These are phyloP conservation scores for Drosophila barbarae DNA, from an alignment of 2,888 invertebrate species.

Conservation along the genomic window DNA sequence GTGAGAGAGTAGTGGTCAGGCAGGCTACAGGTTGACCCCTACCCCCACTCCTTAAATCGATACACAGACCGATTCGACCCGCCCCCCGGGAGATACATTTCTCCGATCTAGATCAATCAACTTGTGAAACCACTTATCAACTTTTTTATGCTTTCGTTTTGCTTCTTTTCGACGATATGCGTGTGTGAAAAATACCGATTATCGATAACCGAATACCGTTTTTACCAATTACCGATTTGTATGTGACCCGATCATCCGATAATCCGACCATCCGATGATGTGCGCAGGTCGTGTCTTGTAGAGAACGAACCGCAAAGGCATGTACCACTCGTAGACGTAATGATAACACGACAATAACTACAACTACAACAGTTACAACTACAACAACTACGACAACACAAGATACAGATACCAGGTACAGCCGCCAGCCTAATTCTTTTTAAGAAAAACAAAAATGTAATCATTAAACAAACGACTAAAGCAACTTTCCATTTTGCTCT, in stretches of 20 bases:
- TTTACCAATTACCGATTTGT: slow-evolving; percentile 30
- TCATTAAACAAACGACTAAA: slow-evolving; percentile 50
- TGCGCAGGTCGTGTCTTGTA: slow-evolving; percentile 78
- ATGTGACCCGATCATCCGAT: slow-evolving; percentile 28
- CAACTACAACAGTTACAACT: slow-evolving; percentile 46
- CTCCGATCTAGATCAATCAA: slow-evolving; percentile 12
- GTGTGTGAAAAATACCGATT: slow-evolving; percentile 32
- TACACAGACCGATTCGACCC: background rate
- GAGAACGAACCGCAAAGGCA: slow-evolving; percentile 76
- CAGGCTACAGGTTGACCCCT: slow-evolving; percentile 18
- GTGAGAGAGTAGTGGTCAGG: slow-evolving; percentile 33
- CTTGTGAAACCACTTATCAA: slow-evolving; percentile 31
- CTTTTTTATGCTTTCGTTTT: slow-evolving; percentile 45
- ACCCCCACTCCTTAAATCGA: background rate
- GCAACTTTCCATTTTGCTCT: slow-evolving; percentile 69
- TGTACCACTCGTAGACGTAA: slow-evolving; percentile 68
- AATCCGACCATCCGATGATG: slow-evolving; percentile 42
- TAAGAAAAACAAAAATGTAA: slow-evolving; percentile 17
- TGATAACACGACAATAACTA: slow-evolving; percentile 72
- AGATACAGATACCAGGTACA: slow-evolving; percentile 75
- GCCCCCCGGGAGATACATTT: background rate
- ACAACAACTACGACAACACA: slow-evolving; percentile 68
- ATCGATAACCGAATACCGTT: slow-evolving; percentile 36
- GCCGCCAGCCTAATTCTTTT: slow-evolving; percentile 46
- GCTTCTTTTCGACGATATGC: slow-evolving; percentile 40